These are phyloP conservation scores for Coelogynopora nodosa DNA, from an alignment of 2,888 invertebrate genomes.

Conservation along the genomic window DNA sequence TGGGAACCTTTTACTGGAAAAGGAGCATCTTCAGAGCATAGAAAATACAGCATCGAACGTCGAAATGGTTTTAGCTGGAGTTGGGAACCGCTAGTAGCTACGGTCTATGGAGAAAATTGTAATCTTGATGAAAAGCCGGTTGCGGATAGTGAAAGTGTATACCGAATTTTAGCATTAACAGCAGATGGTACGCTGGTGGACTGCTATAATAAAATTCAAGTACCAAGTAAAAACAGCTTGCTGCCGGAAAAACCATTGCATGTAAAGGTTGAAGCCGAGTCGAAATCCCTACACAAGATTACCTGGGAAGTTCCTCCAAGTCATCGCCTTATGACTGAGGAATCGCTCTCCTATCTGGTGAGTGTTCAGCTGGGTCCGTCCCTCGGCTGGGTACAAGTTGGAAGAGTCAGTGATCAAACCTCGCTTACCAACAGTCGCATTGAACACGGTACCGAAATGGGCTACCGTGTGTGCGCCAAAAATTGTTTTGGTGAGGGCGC, in stretches of 20 bases:
- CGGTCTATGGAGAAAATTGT: conserved; percentile 41
- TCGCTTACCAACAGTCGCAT: neutral
- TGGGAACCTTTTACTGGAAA: conserved; percentile 15
- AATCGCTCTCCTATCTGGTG: neutral
- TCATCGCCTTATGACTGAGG: neutral
- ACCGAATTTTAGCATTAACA: conserved; percentile 3
- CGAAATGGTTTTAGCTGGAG: neutral
- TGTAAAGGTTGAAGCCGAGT: neutral
- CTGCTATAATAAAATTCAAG: conserved; percentile 24
- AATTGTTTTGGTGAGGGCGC: conserved; percentile 7
- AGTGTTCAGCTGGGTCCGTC: neutral
- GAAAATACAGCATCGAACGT: conserved; percentile 36
- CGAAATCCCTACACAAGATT: conserved; percentile 17
- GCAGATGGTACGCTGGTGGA: conserved; percentile 5
- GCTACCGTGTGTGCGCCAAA: conserved; percentile 38
- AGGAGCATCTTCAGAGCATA: neutral
- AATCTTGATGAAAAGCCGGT: conserved; percentile 1
- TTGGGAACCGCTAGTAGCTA: conserved; percentile 36
- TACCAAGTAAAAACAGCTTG: conserved; percentile 22
- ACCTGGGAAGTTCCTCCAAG: conserved; percentile 8
- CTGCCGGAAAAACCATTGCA: conserved; percentile 7
- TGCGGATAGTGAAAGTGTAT: conserved; percentile 14
- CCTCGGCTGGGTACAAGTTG: neutral
- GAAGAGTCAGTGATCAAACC: neutral
- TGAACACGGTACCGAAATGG: neutral